Conservation (phyloP, 2,797 vertebrate species). For the Aulostomus chinensis region DNA sequence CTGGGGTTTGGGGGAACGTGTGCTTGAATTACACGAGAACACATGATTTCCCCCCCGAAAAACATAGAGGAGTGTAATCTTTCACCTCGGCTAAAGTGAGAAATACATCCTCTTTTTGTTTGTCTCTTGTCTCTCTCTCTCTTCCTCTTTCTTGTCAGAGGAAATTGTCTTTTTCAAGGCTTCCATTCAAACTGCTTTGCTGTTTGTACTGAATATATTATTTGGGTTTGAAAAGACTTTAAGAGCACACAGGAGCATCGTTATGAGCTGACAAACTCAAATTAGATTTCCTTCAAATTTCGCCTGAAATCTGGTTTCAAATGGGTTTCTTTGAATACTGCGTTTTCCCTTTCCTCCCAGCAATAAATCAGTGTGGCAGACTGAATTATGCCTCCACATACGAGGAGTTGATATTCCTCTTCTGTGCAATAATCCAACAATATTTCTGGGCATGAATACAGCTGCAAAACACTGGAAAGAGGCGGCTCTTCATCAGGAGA, state of each 20-base stretch:
- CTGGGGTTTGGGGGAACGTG: neutral
- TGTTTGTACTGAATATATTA: neutral
- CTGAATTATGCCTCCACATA: constrained; percentile 7
- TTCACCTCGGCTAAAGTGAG: neutral
- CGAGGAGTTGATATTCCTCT: constrained; percentile 7
- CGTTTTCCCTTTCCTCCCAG: neutral
- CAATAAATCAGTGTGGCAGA: constrained; percentile 3
- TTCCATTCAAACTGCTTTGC: neutral
- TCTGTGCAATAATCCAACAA: neutral
- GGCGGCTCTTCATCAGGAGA: constrained; percentile 1
- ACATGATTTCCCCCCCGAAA: neutral
- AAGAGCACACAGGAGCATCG: neutral
- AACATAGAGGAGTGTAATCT: neutral
- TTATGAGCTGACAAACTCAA: constrained; percentile 11
- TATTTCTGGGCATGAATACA: neutral
- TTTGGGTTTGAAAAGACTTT: constrained; percentile 10
- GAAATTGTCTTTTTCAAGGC: neutral
- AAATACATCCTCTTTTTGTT: neutral
- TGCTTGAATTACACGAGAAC: neutral
- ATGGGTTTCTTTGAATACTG: constrained; percentile 6
- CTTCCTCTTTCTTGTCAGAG: neutral
- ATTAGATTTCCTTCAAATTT: constrained; percentile 20
- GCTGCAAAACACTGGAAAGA: no score
- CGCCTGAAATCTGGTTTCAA: constrained; percentile 10
- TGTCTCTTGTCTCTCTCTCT: neutral